A percentile compares a stretch with the other conserved stretches of the same genome.
These are phyloP conservation scores for Dinoponera quadriceps DNA, from an alignment of 1,140 invertebrate species.

Conservation along the genomic window DNA sequence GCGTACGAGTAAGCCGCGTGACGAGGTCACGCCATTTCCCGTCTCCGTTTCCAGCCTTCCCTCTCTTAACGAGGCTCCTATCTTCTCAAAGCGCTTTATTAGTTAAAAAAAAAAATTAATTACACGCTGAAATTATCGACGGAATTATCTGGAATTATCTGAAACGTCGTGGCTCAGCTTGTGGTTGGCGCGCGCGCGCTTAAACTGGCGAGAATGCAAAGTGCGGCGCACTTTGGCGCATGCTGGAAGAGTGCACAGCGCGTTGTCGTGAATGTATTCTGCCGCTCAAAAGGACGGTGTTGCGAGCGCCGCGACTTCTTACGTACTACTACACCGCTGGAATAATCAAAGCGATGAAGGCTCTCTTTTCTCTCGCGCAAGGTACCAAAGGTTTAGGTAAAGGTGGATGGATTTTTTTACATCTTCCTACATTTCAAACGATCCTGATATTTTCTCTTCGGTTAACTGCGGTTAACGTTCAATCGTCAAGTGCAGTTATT, in stretches of 20 bases:
- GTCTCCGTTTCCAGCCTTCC: neutral
- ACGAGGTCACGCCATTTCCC: neutral
- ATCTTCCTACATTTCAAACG: neutral
- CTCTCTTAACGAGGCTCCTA: neutral
- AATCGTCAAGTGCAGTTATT: neutral
- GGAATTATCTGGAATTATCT: too few relatives aligned
- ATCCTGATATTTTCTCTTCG: neutral
- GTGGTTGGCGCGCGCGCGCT: neutral
- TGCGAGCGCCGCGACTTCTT: neutral
- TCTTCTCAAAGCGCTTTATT: constrained; percentile 12
- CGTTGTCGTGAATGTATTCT: constrained; percentile 7
- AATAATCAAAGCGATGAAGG: neutral
- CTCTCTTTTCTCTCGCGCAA: neutral
- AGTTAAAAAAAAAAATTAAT: constrained; percentile 54
- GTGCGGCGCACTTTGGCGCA: neutral
- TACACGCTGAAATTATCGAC: constrained; percentile 26
- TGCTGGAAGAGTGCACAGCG: neutral
- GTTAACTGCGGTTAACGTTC: constrained; percentile 11
- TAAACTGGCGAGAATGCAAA: neutral
- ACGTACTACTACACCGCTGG: neutral
- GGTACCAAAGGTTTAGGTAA: too few relatives aligned
- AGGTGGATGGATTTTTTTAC: constrained; percentile 15
- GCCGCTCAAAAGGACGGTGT: neutral
- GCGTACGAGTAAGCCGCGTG: neutral
- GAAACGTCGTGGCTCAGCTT: constrained; percentile 16